Evolutionary conservation across 1,140 invertebrate species (phyloP).

Genomic region (Drosophila malerkotliana): DNA sequence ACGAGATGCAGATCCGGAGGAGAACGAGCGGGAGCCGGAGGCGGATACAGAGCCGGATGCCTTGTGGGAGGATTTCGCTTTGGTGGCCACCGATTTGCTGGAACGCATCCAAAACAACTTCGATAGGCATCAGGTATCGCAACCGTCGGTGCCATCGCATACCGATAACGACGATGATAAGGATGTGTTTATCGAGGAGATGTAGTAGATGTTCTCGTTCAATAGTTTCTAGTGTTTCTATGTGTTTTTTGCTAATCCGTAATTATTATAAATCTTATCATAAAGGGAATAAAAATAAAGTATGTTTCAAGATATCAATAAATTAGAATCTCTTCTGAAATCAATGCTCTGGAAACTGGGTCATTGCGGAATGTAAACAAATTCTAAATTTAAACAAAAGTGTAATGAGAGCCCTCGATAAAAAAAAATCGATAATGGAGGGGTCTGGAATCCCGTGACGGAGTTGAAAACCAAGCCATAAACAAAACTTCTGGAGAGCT

Average conservation of each 20-base stretch:
- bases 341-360: background rate
- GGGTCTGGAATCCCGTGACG: too few species aligned
- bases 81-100: slow-evolving; percentile 87
- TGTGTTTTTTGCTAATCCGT: slow-evolving; percentile 18
- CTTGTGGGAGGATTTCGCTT: slow-evolving; percentile 88
- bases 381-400: background rate
- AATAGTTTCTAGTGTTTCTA: slow-evolving; percentile 24
- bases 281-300: slow-evolving; percentile 14
- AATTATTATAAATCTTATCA: slow-evolving; percentile 20
- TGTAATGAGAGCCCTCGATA: background rate
- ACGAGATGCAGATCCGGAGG: background rate
- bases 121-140: slow-evolving; percentile 52
- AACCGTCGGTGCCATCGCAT: background rate
- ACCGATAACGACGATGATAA: slow-evolving; percentile 57
- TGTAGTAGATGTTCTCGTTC: slow-evolving; percentile 47
- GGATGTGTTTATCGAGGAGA: slow-evolving; percentile 78
- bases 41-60: slow-evolving; percentile 40
- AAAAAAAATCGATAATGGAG: background rate
- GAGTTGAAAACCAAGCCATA: background rate
- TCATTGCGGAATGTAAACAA: background rate
- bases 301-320: background rate
- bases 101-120: slow-evolving; percentile 84
- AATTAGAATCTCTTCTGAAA: background rate
- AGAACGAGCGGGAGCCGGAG: background rate
- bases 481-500: background rate